Percentiles rank a stretch among this genome's conserved stretches.
Evolutionary conservation across 2,113 vertebrate genomes (phyloP).

Genomic region (Corydoras sp.): DNA sequence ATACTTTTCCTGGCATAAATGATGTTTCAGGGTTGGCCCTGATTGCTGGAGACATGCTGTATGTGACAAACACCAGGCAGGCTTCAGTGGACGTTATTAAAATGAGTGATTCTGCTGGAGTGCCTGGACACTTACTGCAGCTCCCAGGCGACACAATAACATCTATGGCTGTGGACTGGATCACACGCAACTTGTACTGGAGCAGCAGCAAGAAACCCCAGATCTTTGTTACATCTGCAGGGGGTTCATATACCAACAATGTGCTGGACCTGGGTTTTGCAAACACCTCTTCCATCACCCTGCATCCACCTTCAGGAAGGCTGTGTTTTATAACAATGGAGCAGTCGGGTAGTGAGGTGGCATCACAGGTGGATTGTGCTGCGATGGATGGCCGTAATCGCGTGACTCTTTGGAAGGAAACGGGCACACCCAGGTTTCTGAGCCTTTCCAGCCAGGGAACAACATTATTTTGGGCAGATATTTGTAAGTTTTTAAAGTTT

Average conservation of each 20-base stretch:
- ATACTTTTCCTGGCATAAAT: constrained; percentile 63
- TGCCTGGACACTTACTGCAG: constrained; percentile 52
- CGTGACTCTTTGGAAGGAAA: constrained; percentile 67
- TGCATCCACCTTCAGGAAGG: constrained; percentile 68
- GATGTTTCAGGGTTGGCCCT: constrained; percentile 65
- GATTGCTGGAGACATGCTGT: constrained; percentile 61
- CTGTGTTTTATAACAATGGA: constrained; percentile 73
- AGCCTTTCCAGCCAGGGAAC: constrained; percentile 64
- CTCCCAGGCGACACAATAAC: constrained; percentile 61
- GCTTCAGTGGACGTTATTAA: constrained; percentile 65
- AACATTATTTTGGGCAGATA: constrained; percentile 81
- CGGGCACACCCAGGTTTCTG: constrained; percentile 64
- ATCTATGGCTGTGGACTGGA: constrained; percentile 81
- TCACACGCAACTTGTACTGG: constrained; percentile 84
- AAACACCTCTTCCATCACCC: constrained; percentile 58
- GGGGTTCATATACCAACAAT: constrained; percentile 49
- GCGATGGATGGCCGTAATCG: constrained; percentile 76
- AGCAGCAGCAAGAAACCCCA: constrained; percentile 58
- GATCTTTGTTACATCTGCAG: constrained; percentile 65
- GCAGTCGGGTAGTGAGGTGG: rapidly evolving
- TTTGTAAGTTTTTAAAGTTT: constrained; percentile 48
- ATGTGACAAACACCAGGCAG: constrained; percentile 64
- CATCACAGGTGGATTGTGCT: constrained; percentile 62
- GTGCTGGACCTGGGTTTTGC: constrained; percentile 62
- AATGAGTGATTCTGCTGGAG: constrained; percentile 58